Percentiles rank a stretch among this genome's conserved stretches.
These are phyloP conservation scores for Myopa testacea DNA, from an alignment of 2,888 invertebrate species.

Conservation along the genomic window DNA sequence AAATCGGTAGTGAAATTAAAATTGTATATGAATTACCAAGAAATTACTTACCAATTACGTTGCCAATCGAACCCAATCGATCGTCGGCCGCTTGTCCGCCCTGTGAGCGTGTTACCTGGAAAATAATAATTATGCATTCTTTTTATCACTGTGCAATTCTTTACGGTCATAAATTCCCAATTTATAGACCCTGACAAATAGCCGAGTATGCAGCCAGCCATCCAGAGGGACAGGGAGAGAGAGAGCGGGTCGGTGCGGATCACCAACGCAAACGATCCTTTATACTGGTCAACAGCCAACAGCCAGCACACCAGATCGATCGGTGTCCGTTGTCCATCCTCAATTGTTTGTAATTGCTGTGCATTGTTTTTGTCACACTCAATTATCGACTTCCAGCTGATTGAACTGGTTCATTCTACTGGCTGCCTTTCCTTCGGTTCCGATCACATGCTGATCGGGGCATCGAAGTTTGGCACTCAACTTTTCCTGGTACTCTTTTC, in stretches of 20 bases:
- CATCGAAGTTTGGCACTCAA: slow-evolving; percentile 1
- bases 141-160: slow-evolving; percentile 55
- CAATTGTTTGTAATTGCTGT: slow-evolving; percentile 26
- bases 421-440: neutral
- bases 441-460: slow-evolving; percentile 30
- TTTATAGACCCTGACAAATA: slow-evolving; percentile 49
- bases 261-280: neutral
- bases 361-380: slow-evolving; percentile 42
- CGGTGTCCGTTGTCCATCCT: neutral
- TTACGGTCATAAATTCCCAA: slow-evolving; percentile 59
- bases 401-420: slow-evolving; percentile 21
- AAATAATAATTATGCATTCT: slow-evolving; percentile 46
- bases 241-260: neutral
- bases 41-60: slow-evolving; percentile 59
- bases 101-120: slow-evolving; percentile 50
- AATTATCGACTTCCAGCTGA: slow-evolving; percentile 36
- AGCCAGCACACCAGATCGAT: neutral
- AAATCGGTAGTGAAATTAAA: slow-evolving; percentile 1
- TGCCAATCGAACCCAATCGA: slow-evolving; percentile 10
- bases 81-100: slow-evolving; percentile 21
- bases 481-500: slow-evolving; percentile 18
- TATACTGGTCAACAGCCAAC: neutral
- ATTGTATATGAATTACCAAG: slow-evolving; percentile 42
- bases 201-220: neutral
- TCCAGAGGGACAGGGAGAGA: neutral